Evolutionary conservation across 2,113 vertebrate species (phyloP).

Genomic region (Tautogolabrus adspersus): DNA sequence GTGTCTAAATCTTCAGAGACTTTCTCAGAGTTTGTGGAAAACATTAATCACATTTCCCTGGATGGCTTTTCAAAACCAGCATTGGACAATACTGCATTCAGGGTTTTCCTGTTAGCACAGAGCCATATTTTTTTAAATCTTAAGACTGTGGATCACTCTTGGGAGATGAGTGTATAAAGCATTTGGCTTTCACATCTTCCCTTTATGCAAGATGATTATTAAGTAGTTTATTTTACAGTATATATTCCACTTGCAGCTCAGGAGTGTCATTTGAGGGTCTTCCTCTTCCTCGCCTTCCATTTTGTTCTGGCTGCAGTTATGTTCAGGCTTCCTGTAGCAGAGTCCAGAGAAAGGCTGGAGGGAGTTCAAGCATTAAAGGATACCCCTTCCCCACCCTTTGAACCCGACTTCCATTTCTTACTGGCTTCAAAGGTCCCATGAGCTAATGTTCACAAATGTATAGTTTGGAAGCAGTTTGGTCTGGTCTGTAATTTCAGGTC

Average conservation of each 20-base stretch:
- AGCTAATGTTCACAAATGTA: constrained; percentile 14
- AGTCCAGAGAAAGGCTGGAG: constrained; percentile 63
- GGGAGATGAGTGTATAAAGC: neutral
- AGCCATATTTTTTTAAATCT: constrained; percentile 26
- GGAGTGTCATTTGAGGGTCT: constrained; percentile 21
- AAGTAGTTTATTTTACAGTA: neutral
- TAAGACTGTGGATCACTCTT: constrained; percentile 1
- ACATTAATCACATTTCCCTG: constrained; percentile 75
- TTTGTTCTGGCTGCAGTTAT: constrained; percentile 40
- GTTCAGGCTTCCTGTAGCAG: constrained; percentile 58
- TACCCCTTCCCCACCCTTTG: constrained; percentile 36
- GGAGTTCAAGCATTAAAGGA: constrained; percentile 62
- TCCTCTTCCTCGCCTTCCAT: constrained; percentile 25
- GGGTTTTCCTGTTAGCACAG: constrained; percentile 19
- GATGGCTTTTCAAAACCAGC: constrained; percentile 56
- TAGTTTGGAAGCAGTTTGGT: constrained; percentile 5
- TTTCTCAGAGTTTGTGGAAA: constrained; percentile 72
- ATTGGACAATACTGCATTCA: constrained; percentile 42
- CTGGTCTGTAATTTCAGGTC: constrained; percentile 27
- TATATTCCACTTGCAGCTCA: neutral
- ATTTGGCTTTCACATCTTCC: constrained; percentile 8
- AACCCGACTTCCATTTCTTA: constrained; percentile 35
- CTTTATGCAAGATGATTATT: neutral
- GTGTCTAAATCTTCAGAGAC: constrained; percentile 35
- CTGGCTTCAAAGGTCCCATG: constrained; percentile 30